phyloP scores from a whole-genome alignment of 2,797 vertebrate genomes.

The Danio albolineatus region DNA sequence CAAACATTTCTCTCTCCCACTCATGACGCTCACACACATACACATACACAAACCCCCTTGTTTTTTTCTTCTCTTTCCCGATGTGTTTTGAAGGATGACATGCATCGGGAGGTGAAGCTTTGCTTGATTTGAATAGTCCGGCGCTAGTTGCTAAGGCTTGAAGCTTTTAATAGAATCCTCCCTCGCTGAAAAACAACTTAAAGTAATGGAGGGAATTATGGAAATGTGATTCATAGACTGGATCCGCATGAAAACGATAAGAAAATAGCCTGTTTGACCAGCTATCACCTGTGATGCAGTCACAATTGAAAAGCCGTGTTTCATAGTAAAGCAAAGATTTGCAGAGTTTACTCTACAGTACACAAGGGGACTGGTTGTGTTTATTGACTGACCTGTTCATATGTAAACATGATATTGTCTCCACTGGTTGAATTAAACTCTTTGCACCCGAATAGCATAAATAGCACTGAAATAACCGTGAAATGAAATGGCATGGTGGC shows the following conservation, averaged over 20 bases:
- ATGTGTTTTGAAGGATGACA: slow-evolving; percentile 13
- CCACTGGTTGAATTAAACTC: background rate
- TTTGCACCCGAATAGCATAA: background rate
- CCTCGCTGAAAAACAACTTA: slow-evolving; percentile 26
- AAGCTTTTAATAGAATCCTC: slow-evolving; percentile 48
- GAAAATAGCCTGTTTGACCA: background rate
- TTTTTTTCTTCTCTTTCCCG: slow-evolving; percentile 26
- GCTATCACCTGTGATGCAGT: background rate
- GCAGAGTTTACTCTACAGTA: background rate
- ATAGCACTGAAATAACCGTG: background rate
- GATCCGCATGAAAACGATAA: background rate
- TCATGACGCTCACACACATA: slow-evolving; percentile 14
- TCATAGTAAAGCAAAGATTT: background rate
- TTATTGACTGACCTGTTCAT: background rate
- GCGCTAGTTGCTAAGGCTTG: slow-evolving; percentile 19
- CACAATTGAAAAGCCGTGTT: background rate
- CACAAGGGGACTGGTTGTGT: background rate
- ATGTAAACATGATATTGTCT: background rate
- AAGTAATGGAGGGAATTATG: slow-evolving; percentile 30
- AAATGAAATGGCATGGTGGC: too few species aligned
- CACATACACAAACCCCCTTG: slow-evolving; percentile 30
- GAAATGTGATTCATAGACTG: slow-evolving; percentile 20
- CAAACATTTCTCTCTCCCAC: slow-evolving; percentile 43
- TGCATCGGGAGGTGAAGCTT: slow-evolving; percentile 7
- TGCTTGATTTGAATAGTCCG: slow-evolving; percentile 10